These are phyloP conservation scores for Trachelipus rathkii DNA, from an alignment of 1,140 invertebrate species.

Conservation along the genomic window DNA sequence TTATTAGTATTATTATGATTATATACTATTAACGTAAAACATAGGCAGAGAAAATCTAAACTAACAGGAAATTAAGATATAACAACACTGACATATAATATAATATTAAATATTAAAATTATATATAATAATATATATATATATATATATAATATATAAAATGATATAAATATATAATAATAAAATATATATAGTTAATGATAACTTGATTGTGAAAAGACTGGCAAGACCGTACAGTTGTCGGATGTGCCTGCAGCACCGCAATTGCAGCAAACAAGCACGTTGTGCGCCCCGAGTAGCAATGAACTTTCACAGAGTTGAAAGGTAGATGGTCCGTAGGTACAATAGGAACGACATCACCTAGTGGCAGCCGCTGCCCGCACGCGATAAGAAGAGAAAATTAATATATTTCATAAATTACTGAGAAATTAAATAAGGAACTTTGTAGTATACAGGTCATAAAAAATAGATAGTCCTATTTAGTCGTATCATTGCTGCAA, in stretches of 20 bases:
- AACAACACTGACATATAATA: too few species aligned
- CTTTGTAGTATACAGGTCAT: too few species aligned
- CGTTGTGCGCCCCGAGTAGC: slow-evolving; percentile 70
- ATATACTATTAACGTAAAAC: too few species aligned
- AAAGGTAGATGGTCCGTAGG: slow-evolving; percentile 81
- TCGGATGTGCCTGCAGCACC: slow-evolving; percentile 77
- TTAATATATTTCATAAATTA: neutral
- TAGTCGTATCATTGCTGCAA: too few species aligned
- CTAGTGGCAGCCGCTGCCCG: slow-evolving; percentile 73
- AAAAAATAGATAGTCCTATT: too few species aligned
- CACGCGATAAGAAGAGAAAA: slow-evolving; percentile 52
- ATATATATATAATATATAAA: too few species aligned
- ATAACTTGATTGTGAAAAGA: slow-evolving; percentile 62
- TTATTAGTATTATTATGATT: too few species aligned
- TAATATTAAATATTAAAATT: too few species aligned
- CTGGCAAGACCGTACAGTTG: slow-evolving; percentile 70
- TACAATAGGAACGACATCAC: slow-evolving; percentile 74
- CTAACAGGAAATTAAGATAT: neutral
- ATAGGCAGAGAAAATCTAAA: too few species aligned
- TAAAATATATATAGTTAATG: neutral
- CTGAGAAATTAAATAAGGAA: too few species aligned
- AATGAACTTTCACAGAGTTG: slow-evolving; percentile 73
- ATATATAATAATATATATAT: too few species aligned
- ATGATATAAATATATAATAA: too few species aligned
- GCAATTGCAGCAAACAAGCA: slow-evolving; percentile 67